Evolutionary conservation across 2,113 vertebrate genomes (phyloP).

Genomic region (Deroptyus accipitrinus): DNA sequence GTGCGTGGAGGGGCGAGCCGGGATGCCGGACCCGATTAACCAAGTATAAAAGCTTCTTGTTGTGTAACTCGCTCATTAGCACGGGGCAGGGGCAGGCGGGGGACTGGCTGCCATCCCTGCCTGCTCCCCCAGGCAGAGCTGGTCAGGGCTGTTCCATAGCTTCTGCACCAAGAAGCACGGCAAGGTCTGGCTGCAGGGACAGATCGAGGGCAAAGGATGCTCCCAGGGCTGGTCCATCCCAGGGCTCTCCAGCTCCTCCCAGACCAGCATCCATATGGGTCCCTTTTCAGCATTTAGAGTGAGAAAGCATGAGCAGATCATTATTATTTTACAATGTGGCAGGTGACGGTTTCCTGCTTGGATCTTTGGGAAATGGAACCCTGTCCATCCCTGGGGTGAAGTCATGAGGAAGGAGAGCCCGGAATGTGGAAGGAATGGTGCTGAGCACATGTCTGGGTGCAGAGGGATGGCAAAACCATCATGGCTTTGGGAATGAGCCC

Average conservation of each 20-base stretch:
- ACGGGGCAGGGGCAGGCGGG: constrained; percentile 18
- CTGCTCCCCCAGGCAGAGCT: background rate
- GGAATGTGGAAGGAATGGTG: fast-evolving
- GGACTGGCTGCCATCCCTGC: constrained; percentile 27
- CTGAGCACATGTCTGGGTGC: background rate
- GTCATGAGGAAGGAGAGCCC: background rate
- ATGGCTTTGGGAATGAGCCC: background rate
- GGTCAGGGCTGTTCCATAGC: background rate
- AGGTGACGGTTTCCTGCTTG: background rate
- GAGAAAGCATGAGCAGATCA: fast-evolving
- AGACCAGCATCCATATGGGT: background rate
- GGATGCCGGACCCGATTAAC: constrained; percentile 42
- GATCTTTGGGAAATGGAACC: background rate
- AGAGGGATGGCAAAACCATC: background rate
- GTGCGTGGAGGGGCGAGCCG: background rate
- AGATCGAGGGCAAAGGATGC: background rate
- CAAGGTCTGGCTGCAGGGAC: fast-evolving
- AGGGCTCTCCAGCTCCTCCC: background rate
- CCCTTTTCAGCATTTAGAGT: background rate
- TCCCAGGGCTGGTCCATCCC: background rate
- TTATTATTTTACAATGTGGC: background rate
- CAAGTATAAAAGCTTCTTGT: constrained; percentile 70
- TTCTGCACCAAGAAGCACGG: background rate
- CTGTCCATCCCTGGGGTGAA: too few relatives aligned
- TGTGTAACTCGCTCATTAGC: constrained; percentile 72